Conservation (phyloP, 2,113 vertebrate species). For the Entelurus aequoreus region DNA sequence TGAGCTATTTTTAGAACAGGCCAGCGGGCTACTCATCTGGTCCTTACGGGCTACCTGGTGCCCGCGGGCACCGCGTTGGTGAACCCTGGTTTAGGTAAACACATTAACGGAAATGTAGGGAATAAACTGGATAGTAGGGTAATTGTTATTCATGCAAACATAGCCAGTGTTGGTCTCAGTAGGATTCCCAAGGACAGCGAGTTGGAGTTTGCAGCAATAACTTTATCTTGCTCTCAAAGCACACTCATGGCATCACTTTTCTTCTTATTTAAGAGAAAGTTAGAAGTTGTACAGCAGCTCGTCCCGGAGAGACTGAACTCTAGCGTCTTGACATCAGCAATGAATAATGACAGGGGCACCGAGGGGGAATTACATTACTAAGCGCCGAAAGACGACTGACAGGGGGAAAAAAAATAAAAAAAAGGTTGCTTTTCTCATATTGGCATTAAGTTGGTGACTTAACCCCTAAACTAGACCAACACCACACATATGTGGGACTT, state of each 20-base stretch:
- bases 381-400: neutral
- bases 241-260: neutral
- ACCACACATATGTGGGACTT: neutral
- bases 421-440: slow-evolving; percentile 5
- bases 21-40: no score
- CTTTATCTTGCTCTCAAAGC: neutral
- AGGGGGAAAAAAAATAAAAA: neutral
- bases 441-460: slow-evolving; percentile 2
- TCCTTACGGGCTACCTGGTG: no score
- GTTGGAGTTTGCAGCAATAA: neutral
- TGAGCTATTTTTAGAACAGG: no score
- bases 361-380: slow-evolving; percentile 1
- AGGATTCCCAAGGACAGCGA: neutral
- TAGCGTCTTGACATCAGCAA: neutral
- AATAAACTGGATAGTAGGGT: neutral
- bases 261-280: neutral
- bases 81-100: neutral
- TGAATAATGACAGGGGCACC: slow-evolving; percentile 1
- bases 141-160: neutral
- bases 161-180: neutral
- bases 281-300: neutral
- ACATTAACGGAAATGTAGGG: neutral
- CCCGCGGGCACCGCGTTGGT: no score
- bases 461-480: neutral
- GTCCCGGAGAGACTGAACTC: neutral